Evolutionary conservation across 92 coral and sea anemone species (phyloP).

Genomic region (Heliopora coerulea): DNA sequence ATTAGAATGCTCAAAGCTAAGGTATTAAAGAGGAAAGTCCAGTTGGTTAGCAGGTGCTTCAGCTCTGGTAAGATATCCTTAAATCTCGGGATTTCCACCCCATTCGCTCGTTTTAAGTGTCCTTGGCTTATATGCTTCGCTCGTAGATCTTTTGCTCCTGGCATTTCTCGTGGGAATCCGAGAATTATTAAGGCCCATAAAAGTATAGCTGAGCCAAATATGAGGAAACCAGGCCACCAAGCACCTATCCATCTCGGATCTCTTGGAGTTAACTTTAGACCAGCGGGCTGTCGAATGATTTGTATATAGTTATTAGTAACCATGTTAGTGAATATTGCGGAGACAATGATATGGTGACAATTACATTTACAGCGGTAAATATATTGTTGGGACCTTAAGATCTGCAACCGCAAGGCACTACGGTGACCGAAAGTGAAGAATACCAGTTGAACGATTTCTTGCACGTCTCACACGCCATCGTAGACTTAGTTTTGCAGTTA

Average conservation of each 20-base stretch:
- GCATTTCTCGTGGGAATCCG: conserved; percentile 69
- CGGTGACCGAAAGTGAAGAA: too few relatives aligned
- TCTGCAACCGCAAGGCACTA: too few relatives aligned
- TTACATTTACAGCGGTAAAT: too few relatives aligned
- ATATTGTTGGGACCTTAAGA: too few relatives aligned
- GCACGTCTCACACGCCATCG: too few relatives aligned
- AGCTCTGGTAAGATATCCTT: conserved; percentile 47
- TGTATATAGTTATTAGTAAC: too few relatives aligned
- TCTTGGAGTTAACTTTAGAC: conserved; percentile 23
- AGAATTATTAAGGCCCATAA: conserved; percentile 3
- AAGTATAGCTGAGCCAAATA: conserved; percentile 11
- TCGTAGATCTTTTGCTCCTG: conserved; percentile 85
- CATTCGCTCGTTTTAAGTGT: background rate
- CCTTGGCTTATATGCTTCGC: conserved; percentile 10
- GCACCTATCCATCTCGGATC: conserved; percentile 82
- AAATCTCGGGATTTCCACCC: background rate
- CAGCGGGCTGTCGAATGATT: too few relatives aligned
- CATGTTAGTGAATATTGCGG: too few relatives aligned
- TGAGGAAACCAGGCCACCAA: conserved; percentile 76
- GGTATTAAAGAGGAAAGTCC: conserved; percentile 70
- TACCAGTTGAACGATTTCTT: too few relatives aligned
- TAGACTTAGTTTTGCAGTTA: too few relatives aligned
- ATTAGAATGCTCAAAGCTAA: conserved; percentile 33
- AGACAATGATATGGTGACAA: too few relatives aligned
- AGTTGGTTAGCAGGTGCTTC: conserved; percentile 62